phyloP scores from a whole-genome alignment of 2,888 invertebrate species.

The Cremastinae sp. region DNA sequence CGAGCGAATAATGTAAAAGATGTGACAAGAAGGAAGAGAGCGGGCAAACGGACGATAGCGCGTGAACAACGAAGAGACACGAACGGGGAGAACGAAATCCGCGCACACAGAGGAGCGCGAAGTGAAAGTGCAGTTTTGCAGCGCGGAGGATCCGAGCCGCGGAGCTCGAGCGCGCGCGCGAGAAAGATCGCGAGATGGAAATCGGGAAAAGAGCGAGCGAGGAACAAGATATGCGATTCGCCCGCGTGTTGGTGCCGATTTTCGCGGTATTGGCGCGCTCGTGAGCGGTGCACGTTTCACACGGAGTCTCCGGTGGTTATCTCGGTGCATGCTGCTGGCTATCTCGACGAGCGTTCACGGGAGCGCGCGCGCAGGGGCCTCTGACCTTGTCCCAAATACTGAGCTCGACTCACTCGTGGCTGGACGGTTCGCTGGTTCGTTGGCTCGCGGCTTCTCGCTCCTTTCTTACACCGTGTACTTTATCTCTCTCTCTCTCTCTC shows the following conservation, averaged over 20 bases:
- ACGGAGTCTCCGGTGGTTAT: constrained; percentile 62
- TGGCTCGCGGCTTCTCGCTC: constrained; percentile 66
- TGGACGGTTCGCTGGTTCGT: constrained; percentile 66
- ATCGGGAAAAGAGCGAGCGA: constrained; percentile 12
- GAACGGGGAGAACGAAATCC: constrained; percentile 63
- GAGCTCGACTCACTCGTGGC: constrained; percentile 65
- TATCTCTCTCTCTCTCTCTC: constrained; percentile 60
- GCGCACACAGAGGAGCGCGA: constrained; percentile 61
- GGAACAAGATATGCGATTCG: constrained; percentile 21
- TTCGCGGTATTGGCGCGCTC: constrained; percentile 35
- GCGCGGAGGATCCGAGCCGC: constrained; percentile 60
- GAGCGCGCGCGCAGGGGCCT: constrained; percentile 75
- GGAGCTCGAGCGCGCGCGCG: constrained; percentile 32
- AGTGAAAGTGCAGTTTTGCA: constrained; percentile 78
- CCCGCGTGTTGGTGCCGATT: not conserved
- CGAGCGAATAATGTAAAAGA: too few species aligned
- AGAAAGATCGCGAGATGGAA: constrained; percentile 24
- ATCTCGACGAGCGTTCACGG: constrained; percentile 69
- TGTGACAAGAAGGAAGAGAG: too few species aligned
- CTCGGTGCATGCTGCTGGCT: constrained; percentile 61
- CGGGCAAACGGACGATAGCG: too few species aligned
- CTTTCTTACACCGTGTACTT: constrained; percentile 48
- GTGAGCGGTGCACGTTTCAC: constrained; percentile 58
- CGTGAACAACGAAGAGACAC: too few species aligned
- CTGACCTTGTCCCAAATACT: constrained; percentile 81